Conservation (phyloP, 2,797 vertebrate genomes). For the Nyctibius grandis region DNA sequence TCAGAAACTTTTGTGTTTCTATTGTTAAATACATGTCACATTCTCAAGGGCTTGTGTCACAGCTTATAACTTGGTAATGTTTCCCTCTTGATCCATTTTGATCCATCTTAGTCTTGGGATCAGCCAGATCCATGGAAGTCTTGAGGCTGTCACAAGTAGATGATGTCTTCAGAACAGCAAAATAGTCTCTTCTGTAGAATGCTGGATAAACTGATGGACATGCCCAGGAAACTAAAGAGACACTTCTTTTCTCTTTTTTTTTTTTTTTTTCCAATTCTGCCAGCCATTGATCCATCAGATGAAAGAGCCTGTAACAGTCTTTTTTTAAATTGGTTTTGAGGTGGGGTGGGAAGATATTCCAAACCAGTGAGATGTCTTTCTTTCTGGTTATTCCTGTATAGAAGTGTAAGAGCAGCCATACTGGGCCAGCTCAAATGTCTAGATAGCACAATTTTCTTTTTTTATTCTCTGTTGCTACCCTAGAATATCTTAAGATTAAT, state of each 20-base stretch:
- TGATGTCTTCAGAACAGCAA: background rate
- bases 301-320: background rate
- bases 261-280: background rate
- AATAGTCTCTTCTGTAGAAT: background rate
- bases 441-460: background rate
- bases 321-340: background rate
- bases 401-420: background rate
- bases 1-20: background rate
- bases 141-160: background rate
- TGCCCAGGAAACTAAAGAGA: background rate
- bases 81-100: background rate
- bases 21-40: background rate
- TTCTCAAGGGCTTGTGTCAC: background rate
- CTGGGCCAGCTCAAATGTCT: background rate
- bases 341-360: background rate
- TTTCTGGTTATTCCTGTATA: background rate
- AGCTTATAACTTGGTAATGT: background rate
- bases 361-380: background rate
- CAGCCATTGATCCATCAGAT: background rate
- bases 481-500: background rate
- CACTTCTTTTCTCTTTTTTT: background rate
- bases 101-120: background rate
- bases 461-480: background rate
- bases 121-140: background rate
- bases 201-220: background rate